Base-by-base conservation (phyloP, 2,113 vertebrate species). In the Bos indicus region DNA sequence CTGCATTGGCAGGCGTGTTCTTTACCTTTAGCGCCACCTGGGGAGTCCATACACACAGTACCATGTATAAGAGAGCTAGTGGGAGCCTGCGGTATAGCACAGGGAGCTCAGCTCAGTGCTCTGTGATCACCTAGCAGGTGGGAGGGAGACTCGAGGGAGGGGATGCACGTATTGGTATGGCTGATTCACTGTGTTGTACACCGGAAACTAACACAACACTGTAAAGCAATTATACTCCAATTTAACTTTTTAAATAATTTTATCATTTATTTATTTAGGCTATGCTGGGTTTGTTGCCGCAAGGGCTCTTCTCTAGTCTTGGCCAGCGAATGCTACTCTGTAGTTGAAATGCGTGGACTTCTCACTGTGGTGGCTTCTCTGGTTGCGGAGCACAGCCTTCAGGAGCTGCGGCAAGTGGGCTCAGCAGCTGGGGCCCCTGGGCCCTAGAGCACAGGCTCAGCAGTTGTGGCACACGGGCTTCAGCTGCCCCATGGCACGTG, bases 281-380 rank as follows among this genome's bases (percentile, higher is more conserved):
- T 43, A 14, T 43, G 71, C 21, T 43, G 36, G 23, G 36, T 43
- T 14, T 33, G 36, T 13, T 14, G 40, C 40, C 11, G 1, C 0
- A 12, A 13, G 71, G 36, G 71, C 36, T 43, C 13, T 26, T 40
- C 23, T 43, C 40, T 26, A 19, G 71, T 14, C 23, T 14, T 25
- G 23, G 71, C 36, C 36, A 77, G 21, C 0, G 71, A 26, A 23
- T 6, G 71, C 23, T 14, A 13, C 23, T 13, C 71, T 14, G 11
- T 3, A 43, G 71, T 7, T 43, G 36, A 6, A 0, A 43, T 7
- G 71, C 1, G 1, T 0, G 3, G 71, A 26, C 36, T 43, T 43
- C 40, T 43, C 23, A 13, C 12, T 7, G 3, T 26, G 67, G 36
- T 4, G 23, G 71, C 11, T 7, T 6, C 71, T 26, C 71, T 43